Conservation (phyloP, 2,797 vertebrate genomes). For the Microhierax caerulescens region DNA sequence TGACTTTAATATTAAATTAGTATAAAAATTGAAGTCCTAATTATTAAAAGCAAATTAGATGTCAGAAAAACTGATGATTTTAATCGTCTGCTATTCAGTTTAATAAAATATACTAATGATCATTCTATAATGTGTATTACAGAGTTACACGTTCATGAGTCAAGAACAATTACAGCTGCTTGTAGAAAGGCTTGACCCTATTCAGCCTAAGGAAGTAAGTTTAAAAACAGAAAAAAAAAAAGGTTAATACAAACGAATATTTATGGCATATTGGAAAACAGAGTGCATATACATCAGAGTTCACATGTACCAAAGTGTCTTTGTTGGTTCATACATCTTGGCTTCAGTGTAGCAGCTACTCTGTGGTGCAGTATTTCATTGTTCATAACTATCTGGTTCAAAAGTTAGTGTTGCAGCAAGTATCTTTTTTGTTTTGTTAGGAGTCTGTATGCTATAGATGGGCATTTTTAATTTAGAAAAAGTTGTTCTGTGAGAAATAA, state of each 20-base stretch:
- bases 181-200: slow-evolving; percentile 86
- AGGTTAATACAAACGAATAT: background rate
- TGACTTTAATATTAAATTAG: background rate
- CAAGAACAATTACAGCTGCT: slow-evolving; percentile 92
- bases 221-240: background rate
- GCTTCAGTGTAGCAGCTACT: background rate
- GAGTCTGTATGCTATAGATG: background rate
- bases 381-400: background rate
- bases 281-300: background rate
- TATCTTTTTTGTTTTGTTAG: background rate
- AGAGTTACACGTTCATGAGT: slow-evolving; percentile 94
- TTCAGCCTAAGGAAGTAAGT: slow-evolving; percentile 88
- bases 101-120: background rate
- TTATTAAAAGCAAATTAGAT: slow-evolving; percentile 9
- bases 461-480: background rate
- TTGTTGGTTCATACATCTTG: background rate
- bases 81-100: background rate
- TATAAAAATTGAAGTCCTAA: background rate
- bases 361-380: background rate
- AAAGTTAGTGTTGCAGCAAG: background rate
- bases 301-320: background rate
- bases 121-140: slow-evolving; percentile 59
- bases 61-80: slow-evolving; percentile 11
- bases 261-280: background rate
- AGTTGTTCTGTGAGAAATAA: background rate